phyloP scores from a whole-genome alignment of 2,113 vertebrate species.

The Chrysochloris asiatica region DNA sequence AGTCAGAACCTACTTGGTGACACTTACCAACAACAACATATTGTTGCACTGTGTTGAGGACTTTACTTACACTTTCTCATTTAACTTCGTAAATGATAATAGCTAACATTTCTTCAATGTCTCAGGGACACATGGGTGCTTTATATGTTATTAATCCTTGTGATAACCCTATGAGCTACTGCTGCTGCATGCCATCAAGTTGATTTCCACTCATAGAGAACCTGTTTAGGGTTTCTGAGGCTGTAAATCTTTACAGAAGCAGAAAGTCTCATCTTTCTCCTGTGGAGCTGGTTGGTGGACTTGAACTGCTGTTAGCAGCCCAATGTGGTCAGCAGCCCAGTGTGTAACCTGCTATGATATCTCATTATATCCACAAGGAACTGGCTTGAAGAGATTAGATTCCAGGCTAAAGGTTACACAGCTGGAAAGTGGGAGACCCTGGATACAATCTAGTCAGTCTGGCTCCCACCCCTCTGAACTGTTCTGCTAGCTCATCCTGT shows the following conservation, averaged over 20 bases:
- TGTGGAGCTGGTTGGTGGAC: too few species aligned
- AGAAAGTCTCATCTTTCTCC: too few species aligned
- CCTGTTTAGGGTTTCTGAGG: too few species aligned
- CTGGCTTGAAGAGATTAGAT: neutral
- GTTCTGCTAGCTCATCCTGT: neutral
- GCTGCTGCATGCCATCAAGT: too few species aligned
- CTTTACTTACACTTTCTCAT: neutral
- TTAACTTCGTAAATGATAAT: neutral
- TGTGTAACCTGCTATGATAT: too few species aligned
- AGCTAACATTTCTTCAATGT: constrained; percentile 26
- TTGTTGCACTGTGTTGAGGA: neutral
- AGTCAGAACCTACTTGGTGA: too few species aligned
- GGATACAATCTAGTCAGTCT: neutral
- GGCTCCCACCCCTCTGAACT: neutral
- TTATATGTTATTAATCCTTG: constrained; percentile 29
- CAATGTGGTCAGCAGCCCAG: too few species aligned
- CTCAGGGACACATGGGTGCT: neutral
- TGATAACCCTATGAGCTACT: neutral
- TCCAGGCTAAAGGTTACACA: neutral
- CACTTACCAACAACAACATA: too few species aligned
- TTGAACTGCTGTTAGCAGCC: too few species aligned
- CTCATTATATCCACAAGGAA: too few species aligned
- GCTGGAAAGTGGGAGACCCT: neutral
- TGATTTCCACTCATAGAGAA: too few species aligned
- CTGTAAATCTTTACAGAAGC: too few species aligned